A percentile compares a stretch with the other conserved stretches of the same genome.
These are phyloP conservation scores for Erannis defoliaria DNA, from an alignment of 2,888 invertebrate genomes.

Conservation along the genomic window DNA sequence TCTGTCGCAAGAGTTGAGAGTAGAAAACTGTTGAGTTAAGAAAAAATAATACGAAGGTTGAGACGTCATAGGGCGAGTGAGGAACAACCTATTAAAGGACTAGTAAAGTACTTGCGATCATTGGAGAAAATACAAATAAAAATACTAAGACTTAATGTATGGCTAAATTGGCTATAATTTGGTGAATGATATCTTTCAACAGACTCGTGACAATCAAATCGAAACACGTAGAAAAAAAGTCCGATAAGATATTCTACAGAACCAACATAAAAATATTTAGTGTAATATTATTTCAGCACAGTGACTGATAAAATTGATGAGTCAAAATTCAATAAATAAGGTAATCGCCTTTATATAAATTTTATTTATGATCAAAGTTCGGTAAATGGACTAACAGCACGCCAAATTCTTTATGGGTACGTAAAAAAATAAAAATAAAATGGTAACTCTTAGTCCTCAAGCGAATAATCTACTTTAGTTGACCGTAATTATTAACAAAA, in stretches of 20 bases:
- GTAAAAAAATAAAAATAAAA: too few relatives aligned
- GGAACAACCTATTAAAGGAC: too few relatives aligned
- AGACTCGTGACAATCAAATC: not conserved
- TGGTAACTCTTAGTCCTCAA: too few relatives aligned
- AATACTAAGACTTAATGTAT: too few relatives aligned
- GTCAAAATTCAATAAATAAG: conserved; percentile 1
- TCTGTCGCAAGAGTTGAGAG: too few relatives aligned
- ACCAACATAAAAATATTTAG: not conserved
- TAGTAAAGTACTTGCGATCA: too few relatives aligned
- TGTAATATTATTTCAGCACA: conserved; percentile 12
- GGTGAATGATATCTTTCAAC: not conserved
- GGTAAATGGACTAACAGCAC: too few relatives aligned
- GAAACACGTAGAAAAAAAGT: conserved; percentile 2
- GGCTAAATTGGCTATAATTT: not conserved
- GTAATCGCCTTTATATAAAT: not conserved
- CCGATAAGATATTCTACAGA: conserved; percentile 17
- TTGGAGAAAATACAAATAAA: too few relatives aligned
- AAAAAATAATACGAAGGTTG: too few relatives aligned
- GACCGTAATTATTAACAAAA: not conserved
- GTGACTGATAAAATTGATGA: conserved; percentile 13
- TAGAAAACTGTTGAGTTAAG: too few relatives aligned
- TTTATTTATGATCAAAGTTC: not conserved
- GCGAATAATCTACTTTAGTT: not conserved
- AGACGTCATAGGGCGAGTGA: too few relatives aligned
- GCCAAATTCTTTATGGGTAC: too few relatives aligned